phyloP scores from a whole-genome alignment of 2,797 vertebrate species.

The Melanotaenia parkinsoni region DNA sequence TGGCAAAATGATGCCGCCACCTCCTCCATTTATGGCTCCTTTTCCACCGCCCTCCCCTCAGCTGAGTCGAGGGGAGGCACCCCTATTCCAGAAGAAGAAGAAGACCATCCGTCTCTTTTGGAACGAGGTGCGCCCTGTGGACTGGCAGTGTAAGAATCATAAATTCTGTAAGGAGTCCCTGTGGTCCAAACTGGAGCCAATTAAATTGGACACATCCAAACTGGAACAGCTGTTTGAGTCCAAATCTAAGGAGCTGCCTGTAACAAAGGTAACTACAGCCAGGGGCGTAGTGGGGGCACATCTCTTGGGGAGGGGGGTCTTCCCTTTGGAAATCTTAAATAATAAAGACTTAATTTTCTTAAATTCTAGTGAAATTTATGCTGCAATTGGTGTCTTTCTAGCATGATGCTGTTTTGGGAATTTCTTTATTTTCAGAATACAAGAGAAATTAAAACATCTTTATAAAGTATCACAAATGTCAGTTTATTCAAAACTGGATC shows the following conservation, averaged over 20 bases:
- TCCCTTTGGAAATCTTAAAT: too few relatives aligned
- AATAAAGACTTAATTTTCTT: background rate
- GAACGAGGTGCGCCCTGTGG: slow-evolving; percentile 94
- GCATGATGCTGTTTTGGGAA: background rate
- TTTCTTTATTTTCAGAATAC: background rate
- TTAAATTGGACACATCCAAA: slow-evolving; percentile 95
- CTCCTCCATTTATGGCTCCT: slow-evolving; percentile 84
- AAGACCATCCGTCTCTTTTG: slow-evolving; percentile 99
- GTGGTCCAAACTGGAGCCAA: slow-evolving; percentile 96
- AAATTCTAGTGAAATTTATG: background rate
- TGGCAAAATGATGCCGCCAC: slow-evolving; percentile 90
- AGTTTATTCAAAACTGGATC: background rate
- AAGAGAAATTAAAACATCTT: background rate
- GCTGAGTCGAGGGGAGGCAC: slow-evolving; percentile 87
- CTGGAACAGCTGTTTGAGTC: slow-evolving; percentile 98
- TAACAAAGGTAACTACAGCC: slow-evolving; percentile 89
- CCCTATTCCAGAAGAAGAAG: slow-evolving; percentile 95
- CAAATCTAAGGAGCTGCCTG: slow-evolving; percentile 96
- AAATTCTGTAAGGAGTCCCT: slow-evolving; percentile 92
- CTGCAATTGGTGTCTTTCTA: background rate
- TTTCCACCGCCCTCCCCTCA: slow-evolving; percentile 90
- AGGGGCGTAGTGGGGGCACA: background rate
- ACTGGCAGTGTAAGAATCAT: slow-evolving; percentile 92
- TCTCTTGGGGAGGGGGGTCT: background rate
- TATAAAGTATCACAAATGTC: background rate